Evolutionary conservation across 1,140 invertebrate species (phyloP).

Genomic region (Riptortus pedestris): DNA sequence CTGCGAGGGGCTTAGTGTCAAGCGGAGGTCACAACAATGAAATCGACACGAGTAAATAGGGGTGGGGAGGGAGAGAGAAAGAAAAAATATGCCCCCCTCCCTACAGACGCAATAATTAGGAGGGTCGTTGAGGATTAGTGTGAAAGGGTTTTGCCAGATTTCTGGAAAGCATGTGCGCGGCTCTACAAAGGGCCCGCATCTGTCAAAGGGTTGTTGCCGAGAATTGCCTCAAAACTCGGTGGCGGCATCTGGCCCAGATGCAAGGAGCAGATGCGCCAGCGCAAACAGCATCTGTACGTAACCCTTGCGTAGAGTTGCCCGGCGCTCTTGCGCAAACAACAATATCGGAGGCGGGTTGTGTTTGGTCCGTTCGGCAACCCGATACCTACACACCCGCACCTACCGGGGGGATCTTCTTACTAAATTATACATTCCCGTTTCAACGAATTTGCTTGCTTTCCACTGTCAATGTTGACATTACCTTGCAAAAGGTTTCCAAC

Average conservation of each 20-base stretch:
- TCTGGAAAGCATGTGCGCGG: conserved; percentile 10
- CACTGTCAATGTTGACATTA: too few relatives aligned
- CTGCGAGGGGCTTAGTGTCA: background rate
- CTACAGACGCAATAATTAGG: conserved; percentile 12
- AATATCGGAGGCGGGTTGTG: too few relatives aligned
- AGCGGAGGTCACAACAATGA: conserved; percentile 8
- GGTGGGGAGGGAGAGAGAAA: background rate
- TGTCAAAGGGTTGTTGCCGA: conserved; percentile 8
- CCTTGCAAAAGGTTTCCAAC: too few relatives aligned
- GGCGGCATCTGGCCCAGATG: background rate
- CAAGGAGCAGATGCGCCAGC: background rate
- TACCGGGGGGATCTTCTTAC: too few relatives aligned
- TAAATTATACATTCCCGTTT: too few relatives aligned
- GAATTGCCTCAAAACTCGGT: conserved; percentile 5
- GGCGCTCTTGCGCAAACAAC: conserved; percentile 10
- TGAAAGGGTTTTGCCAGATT: conserved; percentile 14
- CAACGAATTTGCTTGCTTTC: too few relatives aligned
- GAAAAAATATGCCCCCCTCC: background rate
- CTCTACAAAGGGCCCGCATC: background rate
- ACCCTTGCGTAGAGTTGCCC: conserved; percentile 16
- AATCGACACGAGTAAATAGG: conserved; percentile 12
- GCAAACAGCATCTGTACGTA: conserved; percentile 16
- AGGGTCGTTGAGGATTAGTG: background rate
- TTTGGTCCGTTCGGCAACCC: too few relatives aligned
- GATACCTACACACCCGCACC: too few relatives aligned